These are phyloP conservation scores for Syncerus caffer DNA, from an alignment of 2,797 vertebrate genomes.

Conservation along the genomic window DNA sequence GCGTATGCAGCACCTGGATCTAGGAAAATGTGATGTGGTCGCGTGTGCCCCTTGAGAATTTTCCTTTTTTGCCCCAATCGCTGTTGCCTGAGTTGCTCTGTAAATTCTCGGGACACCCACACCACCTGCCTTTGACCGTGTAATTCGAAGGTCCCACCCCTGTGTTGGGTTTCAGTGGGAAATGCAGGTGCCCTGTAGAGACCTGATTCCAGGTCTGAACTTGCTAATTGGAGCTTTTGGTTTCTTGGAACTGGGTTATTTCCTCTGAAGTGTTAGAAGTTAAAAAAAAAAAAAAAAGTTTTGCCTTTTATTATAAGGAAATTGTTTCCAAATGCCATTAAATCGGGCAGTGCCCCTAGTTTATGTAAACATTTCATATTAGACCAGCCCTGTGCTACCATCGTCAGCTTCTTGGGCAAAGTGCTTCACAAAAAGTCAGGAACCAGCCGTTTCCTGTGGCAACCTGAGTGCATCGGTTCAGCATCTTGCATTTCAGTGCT, in stretches of 20 bases:
- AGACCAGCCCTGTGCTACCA: not conserved
- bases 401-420: not conserved
- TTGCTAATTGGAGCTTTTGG: not conserved
- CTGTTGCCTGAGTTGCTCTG: not conserved
- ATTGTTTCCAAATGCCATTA: conserved; percentile 40
- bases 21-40: not conserved
- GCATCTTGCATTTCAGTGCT: fast-evolving
- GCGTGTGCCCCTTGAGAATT: not conserved
- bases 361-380: not conserved
- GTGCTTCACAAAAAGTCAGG: not conserved
- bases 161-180: not conserved
- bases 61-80: fast-evolving
- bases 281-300: not conserved
- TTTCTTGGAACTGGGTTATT: not conserved
- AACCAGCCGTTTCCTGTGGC: not conserved
- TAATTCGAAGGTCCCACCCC: fast-evolving
- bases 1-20: not conserved
- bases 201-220: not conserved
- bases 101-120: not conserved
- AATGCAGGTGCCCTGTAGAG: not conserved
- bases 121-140: fast-evolving
- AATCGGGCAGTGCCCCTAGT: not conserved
- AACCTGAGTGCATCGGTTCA: fast-evolving
- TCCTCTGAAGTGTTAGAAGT: not conserved
- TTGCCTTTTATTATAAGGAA: conserved; percentile 33